Evolutionary conservation across 2,797 vertebrate species (phyloP).

Genomic region (Dendrocincla fuliginosa): DNA sequence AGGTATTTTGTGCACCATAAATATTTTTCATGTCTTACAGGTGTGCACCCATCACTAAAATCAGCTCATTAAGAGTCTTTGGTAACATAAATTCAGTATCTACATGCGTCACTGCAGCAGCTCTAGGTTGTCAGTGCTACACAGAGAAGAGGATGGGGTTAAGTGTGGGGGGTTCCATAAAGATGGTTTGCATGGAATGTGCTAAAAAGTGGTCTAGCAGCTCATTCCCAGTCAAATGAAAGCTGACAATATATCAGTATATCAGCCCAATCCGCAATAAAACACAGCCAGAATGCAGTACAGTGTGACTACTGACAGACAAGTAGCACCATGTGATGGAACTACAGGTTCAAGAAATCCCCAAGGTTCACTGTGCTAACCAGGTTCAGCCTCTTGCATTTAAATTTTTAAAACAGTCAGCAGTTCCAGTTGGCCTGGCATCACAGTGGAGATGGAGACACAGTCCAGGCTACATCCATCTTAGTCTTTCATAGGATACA

Average conservation of each 20-base stretch:
- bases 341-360: neutral
- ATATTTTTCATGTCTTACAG: neutral
- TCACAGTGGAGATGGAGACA: neutral
- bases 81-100: neutral
- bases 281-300: neutral
- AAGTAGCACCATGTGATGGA: accelerated
- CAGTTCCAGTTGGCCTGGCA: neutral
- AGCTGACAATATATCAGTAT: neutral
- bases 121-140: neutral
- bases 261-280: neutral
- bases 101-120: neutral
- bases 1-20: neutral
- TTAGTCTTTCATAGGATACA: neutral
- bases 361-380: accelerated
- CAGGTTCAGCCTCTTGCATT: neutral
- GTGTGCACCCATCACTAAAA: neutral
- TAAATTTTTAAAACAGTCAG: neutral
- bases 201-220: neutral
- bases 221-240: neutral
- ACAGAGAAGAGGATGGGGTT: neutral
- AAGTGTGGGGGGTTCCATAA: neutral
- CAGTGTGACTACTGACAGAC: neutral
- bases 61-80: neutral
- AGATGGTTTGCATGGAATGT: neutral
- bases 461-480: accelerated